Evolutionary conservation across 2,797 vertebrate genomes (phyloP), one percentile per base, ranked within the genome.

Genomic region (Triplophysa yarkandensis): DNA sequence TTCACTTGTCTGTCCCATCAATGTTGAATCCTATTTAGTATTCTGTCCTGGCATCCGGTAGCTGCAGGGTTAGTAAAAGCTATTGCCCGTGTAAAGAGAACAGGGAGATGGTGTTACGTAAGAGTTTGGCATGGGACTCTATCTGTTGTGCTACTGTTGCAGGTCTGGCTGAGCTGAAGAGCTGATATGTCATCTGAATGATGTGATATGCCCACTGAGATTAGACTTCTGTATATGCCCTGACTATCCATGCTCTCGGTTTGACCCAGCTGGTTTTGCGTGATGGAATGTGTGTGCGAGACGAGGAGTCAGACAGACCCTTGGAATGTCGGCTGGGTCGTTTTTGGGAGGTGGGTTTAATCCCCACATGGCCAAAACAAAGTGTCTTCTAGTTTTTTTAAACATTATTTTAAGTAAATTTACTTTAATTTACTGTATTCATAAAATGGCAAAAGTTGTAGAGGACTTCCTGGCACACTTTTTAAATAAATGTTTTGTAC

Each of bases 141-240:
- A 43, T 62, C 50, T 44, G 27, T 67, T 74, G 55, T 73, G 64
- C 77, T 74, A 54, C 69, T 66, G 55, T 68, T 68, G 43, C 66
- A 73, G 69, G 30, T 57, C 17, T 76, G 54, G 73, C 57, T 48
- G 43, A 1, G 1, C 52, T 68, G 25, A 65, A 67, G 30, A 30
- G 13, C 50, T 65, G 64, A 41, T 39, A 46, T 43, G 17, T 21
- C 16, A 43, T 25, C 43, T 52, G 52, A 44, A 55, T 73, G 27
- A 65, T 57, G 57, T 74, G 71, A 74, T 67, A 74, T 74, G 27
- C 52, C 50, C 21, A 3, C 25, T 46, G 62, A 74, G 62, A 14
- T 62, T 66, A 32, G 62, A 74, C 52, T 46, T 58, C 52, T 73
- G 48, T 43, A 58, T 46, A 34, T 66, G 52, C 65, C 43, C 55